Base-by-base conservation (phyloP, 2,888 invertebrate genomes). In the Cephus rjabovi region DNA sequence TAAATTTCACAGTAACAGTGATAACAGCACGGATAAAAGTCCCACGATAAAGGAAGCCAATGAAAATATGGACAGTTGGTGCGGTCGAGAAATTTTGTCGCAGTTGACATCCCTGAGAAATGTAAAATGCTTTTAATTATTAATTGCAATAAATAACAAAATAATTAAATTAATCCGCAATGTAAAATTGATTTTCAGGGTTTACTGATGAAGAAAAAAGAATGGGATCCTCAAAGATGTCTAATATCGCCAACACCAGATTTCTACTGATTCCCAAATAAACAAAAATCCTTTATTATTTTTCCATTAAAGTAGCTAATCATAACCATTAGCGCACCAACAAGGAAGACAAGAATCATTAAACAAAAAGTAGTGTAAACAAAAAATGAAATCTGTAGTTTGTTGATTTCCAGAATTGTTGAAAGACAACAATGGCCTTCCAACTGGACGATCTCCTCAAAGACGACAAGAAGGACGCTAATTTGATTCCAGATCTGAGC, bases 391-490 rank as follows among this genome's bases (percentile, higher is more conserved):
- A 71, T 73, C 73, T 75, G 40, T 40, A 40, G 40, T 81, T 73
- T 81, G 37, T 81, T 77, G 80, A 78, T 78, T 79, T 80, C 1
- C 79, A 78, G 77, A 77, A 71, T 81, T 79, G 77, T 77, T 79
- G 71, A 76, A 79, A 79, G 86, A 85, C 40, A 40, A 40, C 23
- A 87, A 93, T 93, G 93, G 94, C 94, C 92, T 94, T 95, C 84
- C 95, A 95, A 91, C 92, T 97, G 89, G 98, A 98, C 87, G 97
- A 98, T 91, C 93, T 97, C 80, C 93, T 97, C 86, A 97, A 96
- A 93, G 91, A 91, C 73, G 91, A 91, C 81, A 97, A 97, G 92
- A 97, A 97, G 92, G 96, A 97, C 90, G 95, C 95, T 77, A 95
- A 95, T 74, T 95, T 96, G 75, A 96, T 97, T 86, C 93, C 98